Conservation (phyloP, 2,113 vertebrate genomes). For the Microcebus griseorufus region DNA sequence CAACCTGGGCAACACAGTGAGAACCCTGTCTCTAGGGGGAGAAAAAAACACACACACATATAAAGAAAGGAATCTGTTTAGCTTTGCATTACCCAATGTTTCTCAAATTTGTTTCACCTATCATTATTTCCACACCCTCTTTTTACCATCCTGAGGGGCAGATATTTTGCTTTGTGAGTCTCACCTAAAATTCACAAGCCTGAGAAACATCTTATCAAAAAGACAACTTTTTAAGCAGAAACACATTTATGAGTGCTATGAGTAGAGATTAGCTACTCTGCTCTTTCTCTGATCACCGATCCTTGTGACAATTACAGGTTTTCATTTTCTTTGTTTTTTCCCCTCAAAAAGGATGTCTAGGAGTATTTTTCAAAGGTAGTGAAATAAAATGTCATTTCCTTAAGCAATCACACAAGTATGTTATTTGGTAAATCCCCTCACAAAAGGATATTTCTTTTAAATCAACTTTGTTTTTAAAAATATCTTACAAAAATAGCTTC, state of each 20-base stretch:
- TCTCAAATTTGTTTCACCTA: conserved; percentile 36
- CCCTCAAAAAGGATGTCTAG: not conserved
- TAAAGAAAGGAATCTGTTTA: not conserved
- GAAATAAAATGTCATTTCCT: conserved; percentile 70
- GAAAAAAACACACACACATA: not conserved
- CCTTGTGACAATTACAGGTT: not conserved
- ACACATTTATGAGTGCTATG: conserved; percentile 44
- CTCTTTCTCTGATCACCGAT: not conserved
- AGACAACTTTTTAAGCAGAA: conserved; percentile 55
- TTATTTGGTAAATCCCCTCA: conserved; percentile 31
- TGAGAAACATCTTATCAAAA: conserved; percentile 33
- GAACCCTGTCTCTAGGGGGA: not conserved
- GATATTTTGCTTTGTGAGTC: not conserved
- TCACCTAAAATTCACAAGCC: conserved; percentile 17
- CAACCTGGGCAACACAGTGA: not conserved
- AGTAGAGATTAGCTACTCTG: not conserved
- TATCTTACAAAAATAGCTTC: conserved; percentile 40
- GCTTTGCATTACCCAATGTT: not conserved
- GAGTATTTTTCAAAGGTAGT: conserved; percentile 62
- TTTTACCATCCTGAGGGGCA: not conserved
- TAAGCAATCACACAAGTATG: conserved; percentile 24
- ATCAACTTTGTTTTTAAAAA: conserved; percentile 29
- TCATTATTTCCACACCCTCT: not conserved
- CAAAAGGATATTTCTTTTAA: conserved; percentile 74
- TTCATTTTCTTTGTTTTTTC: not conserved